phyloP scores from a whole-genome alignment of 2,888 invertebrate species.

The Bibio marci region DNA sequence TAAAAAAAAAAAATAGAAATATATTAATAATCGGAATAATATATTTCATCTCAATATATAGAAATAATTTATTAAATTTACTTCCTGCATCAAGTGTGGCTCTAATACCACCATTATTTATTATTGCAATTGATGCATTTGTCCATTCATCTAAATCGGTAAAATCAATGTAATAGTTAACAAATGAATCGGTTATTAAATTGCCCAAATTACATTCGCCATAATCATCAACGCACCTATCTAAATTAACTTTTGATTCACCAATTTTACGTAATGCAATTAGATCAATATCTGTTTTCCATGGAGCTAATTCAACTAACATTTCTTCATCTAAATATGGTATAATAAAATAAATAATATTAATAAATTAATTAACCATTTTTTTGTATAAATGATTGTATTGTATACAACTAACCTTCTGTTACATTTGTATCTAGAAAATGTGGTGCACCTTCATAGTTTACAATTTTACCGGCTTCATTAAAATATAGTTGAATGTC shows the following conservation, averaged over 20 bases:
- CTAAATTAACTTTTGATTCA: slow-evolving; percentile 35
- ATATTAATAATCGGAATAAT: too few species aligned
- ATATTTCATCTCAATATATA: too few species aligned
- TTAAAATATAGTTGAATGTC: slow-evolving; percentile 56
- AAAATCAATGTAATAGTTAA: slow-evolving; percentile 29
- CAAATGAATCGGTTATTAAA: slow-evolving; percentile 52
- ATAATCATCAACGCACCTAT: slow-evolving; percentile 34
- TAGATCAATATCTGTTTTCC: slow-evolving; percentile 38
- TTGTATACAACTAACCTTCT: slow-evolving; percentile 33
- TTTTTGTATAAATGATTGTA: too few species aligned
- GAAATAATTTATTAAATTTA: too few species aligned
- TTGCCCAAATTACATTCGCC: slow-evolving; percentile 59
- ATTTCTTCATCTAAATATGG: slow-evolving; percentile 39
- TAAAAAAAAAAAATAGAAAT: too few species aligned
- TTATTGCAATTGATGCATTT: slow-evolving; percentile 44
- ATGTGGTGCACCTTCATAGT: slow-evolving; percentile 55
- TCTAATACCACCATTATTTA: slow-evolving; percentile 53
- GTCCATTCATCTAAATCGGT: slow-evolving; percentile 38
- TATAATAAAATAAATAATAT: not conserved
- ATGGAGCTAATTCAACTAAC: slow-evolving; percentile 38
- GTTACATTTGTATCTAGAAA: slow-evolving; percentile 41
- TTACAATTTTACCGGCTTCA: slow-evolving; percentile 40
- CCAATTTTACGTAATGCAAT: slow-evolving; percentile 41
- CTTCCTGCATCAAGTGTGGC: slow-evolving; percentile 46
- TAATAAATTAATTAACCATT: not conserved